phyloP scores from a whole-genome alignment of 2,113 vertebrate species.

The Nibea coibor region DNA sequence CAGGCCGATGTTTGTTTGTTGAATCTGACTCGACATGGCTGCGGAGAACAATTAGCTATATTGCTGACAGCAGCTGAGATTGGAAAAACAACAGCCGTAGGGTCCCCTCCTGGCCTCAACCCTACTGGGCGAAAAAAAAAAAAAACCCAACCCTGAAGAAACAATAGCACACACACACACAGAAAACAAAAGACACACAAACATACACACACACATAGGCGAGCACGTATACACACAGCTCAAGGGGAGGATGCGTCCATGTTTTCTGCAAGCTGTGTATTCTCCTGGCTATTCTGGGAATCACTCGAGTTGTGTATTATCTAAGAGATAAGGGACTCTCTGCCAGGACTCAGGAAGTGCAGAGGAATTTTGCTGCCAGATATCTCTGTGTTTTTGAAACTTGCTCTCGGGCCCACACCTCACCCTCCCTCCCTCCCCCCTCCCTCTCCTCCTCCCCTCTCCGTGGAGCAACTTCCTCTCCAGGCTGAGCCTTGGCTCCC shows the following conservation, averaged over 20 bases:
- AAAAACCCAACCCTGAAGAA: constrained; percentile 17
- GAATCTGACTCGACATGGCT: constrained; percentile 45
- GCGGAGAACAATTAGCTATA: constrained; percentile 57
- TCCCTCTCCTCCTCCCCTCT: constrained; percentile 37
- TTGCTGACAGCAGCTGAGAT: constrained; percentile 64
- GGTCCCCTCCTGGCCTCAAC: constrained; percentile 30
- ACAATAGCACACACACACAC: constrained; percentile 52
- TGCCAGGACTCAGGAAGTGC: constrained; percentile 84
- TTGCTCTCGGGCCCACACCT: constrained; percentile 58
- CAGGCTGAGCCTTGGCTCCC: constrained; percentile 79
- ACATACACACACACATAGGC: neutral
- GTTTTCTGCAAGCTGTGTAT: constrained; percentile 71
- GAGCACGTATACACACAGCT: neutral
- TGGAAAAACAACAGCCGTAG: constrained; percentile 50
- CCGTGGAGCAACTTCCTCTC: constrained; percentile 79
- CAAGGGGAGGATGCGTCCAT: constrained; percentile 51
- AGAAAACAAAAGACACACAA: constrained; percentile 16
- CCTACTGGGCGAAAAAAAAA: constrained; percentile 26
- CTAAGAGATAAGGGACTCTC: constrained; percentile 82
- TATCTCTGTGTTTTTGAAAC: constrained; percentile 82
- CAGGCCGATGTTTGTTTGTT: constrained; percentile 40
- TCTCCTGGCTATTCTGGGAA: constrained; percentile 83
- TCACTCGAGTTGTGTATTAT: constrained; percentile 79
- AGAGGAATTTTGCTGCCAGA: constrained; percentile 85
- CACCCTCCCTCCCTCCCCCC: constrained; percentile 22